A percentile compares a stretch with the other conserved stretches of the same genome.
Conservation (phyloP, 2,797 vertebrate genomes). For the Mycteria americana region DNA sequence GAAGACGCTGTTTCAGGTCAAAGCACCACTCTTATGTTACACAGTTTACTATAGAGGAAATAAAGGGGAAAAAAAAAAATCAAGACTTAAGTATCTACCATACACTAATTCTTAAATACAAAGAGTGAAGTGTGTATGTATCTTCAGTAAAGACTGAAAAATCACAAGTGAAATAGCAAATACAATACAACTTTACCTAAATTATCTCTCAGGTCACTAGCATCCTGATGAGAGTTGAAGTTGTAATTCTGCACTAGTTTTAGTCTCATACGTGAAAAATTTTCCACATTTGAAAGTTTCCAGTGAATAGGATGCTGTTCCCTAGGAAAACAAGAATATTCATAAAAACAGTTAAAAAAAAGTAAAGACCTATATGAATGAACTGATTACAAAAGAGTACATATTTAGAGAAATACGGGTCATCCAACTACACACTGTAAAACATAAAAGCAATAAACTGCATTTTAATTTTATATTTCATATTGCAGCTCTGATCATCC, state of each 20-base stretch:
- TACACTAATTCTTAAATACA: neutral
- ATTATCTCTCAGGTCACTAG: conserved; percentile 95
- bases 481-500: neutral
- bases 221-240: conserved; percentile 87
- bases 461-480: neutral
- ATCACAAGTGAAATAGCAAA: neutral
- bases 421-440: neutral
- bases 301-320: conserved; percentile 82
- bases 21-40: neutral
- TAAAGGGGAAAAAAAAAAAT: neutral
- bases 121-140: neutral
- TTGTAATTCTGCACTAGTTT: conserved; percentile 92
- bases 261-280: conserved; percentile 95
- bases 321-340: conserved; percentile 72
- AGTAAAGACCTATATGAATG: neutral
- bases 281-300: conserved; percentile 94
- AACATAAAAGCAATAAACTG: neutral
- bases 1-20: neutral
- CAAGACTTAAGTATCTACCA: neutral
- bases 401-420: neutral
- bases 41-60: neutral
- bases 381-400: neutral
- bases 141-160: neutral
- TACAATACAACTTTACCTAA: conserved; percentile 79
- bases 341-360: neutral